Evolutionary conservation across 1,140 invertebrate genomes (phyloP), one percentile per base, ranked within the genome.

Genomic region (Diprion similis): DNA sequence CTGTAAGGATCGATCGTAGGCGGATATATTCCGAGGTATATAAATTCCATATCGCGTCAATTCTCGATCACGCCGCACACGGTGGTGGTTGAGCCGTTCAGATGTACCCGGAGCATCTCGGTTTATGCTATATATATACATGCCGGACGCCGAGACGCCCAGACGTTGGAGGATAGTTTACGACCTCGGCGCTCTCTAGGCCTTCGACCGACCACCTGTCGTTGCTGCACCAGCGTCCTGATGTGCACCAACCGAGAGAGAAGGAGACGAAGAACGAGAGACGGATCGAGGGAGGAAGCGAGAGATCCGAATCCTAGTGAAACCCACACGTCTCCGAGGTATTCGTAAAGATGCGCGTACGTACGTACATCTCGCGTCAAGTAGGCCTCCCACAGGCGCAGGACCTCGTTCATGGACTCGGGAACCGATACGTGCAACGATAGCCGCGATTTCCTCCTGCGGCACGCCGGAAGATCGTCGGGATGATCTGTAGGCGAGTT

Each of bases 171-270:
- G 51, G 51, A 59, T 9, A 59, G 51, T 59, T 59, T 59, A 59
- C 51, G 51, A 59, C 51, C 51, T 59, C 51, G 51, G 51, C 51
- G 51, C 51, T 59, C 51, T 59, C 51, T 59, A 59, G 51, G 51
- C 51, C 51, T 59, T 59, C 51, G 51, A 59, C 51, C 51, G 51
- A 59, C 51, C 51, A 59, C 51, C 51, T 59, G 51, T 59, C 51
- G 51, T 17, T 59, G 51, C 51, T 59, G 51, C 51, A 59, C 51
- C 51, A 59, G 11, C 51, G 51, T 59, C 51, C 51, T 59, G 51
- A 59, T 59, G 51, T 59, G 51, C 51, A 59, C 1, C 24, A 37
- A 37, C 24, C 24, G 24, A 6, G 24, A 37, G 2, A 37, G 24
- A 37, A 37, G 24, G 24, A 37, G 24, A 37, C 2, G 6, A 37